Base-by-base conservation (phyloP, 2,797 vertebrate genomes). In the Lithobates pipiens region DNA sequence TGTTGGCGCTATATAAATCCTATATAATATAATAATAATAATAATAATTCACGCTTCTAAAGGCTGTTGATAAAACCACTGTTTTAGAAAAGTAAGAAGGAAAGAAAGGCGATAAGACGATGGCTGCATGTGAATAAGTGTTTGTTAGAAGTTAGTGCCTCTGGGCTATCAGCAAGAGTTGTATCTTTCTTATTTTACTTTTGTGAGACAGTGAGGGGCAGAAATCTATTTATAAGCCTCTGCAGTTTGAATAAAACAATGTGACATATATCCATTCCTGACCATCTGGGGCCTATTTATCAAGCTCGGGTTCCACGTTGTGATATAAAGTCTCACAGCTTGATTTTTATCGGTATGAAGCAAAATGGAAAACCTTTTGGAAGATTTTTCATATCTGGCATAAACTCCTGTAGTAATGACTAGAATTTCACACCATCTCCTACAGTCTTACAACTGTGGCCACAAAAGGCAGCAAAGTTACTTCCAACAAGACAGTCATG, bases 261-360 rank as follows among this genome's bases (percentile, higher is more conserved):
- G 61, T 83, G 80, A 75, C 80, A 75, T 69, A 74, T 78, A 68
- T 83, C 76, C 80, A 68, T 78, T 78, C 69, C 76, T 69, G 68
- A 86, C 80, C 85, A 86, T 83, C 85, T 83, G 85, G 85, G 85
- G 25, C 76, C 76, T 79, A 39, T 86, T 86, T 83, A 83, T 83
- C 80, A 86, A 86, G 76, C 76, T 83, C 80, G 32, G 68, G 46
- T 74, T 83, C 75, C 80, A n/a, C 21, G 32, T 80, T 75, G 75
- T 82, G 70, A 83, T 86, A 74, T 86, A 83, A 78, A 83, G 69
- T 73, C 80, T 83, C 80, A 86, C 80, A 86, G 85, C 85, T 83
- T 83, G 76, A 75, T n/a, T 86, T 83, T 86, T 86, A 86, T 83
- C 32, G 57, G 42, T 83, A 73, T 63, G 81, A 34, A 83, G 76